These are phyloP conservation scores for Odobenus rosmarus DNA, from an alignment of 2,113 vertebrate species.

Conservation along the genomic window DNA sequence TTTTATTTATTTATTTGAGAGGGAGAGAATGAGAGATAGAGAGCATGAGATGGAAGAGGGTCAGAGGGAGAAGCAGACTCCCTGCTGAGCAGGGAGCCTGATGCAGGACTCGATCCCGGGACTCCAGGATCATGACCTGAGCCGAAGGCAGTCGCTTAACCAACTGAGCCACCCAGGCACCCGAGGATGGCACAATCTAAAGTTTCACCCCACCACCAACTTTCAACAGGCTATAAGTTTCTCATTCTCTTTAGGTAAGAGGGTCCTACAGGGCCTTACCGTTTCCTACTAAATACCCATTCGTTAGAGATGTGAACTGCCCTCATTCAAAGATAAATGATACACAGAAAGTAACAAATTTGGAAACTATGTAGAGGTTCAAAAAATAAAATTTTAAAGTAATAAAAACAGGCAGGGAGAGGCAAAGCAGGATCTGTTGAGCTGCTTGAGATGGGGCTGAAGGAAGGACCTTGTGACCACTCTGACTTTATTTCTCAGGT, in stretches of 20 bases:
- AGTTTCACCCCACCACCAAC: neutral
- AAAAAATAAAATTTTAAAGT: neutral
- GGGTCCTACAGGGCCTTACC: neutral
- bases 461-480: neutral
- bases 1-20: too few relatives aligned
- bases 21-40: too few relatives aligned
- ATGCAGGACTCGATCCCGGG: too few relatives aligned
- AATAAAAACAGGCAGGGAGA: neutral
- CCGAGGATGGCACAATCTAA: neutral
- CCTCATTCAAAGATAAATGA: neutral
- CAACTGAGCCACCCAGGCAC: too few relatives aligned
- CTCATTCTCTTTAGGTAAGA: neutral
- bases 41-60: too few relatives aligned
- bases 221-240: neutral
- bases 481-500: slow-evolving; percentile 10
- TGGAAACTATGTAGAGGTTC: neutral
- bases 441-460: neutral
- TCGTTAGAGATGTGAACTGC: neutral
- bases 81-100: too few relatives aligned
- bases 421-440: neutral
- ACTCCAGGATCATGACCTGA: too few relatives aligned
- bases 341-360: slow-evolving; percentile 1
- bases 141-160: too few relatives aligned
- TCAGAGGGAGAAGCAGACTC: too few relatives aligned
- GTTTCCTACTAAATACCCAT: neutral